Percentiles rank a stretch among this genome's conserved stretches.
These are phyloP conservation scores for Tortrix viridana DNA, from an alignment of 2,888 invertebrate genomes.

Conservation along the genomic window DNA sequence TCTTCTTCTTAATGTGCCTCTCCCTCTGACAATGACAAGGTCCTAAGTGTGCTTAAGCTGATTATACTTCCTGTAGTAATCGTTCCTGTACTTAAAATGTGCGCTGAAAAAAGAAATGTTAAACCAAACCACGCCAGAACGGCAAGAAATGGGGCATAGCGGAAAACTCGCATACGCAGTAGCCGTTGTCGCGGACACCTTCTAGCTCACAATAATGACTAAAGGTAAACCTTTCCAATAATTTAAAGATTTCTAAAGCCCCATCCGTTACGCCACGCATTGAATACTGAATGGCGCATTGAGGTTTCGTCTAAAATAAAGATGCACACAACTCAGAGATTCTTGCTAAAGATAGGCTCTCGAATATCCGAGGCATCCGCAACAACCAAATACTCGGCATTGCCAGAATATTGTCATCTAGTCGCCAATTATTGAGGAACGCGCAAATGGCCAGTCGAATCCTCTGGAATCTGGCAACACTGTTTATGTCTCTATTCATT, in stretches of 20 bases:
- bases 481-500: conserved; percentile 75
- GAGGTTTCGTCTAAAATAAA: conserved; percentile 27
- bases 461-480: conserved; percentile 53
- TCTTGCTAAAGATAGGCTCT: conserved; percentile 25
- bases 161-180: too few species aligned
- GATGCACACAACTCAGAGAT: conserved; percentile 25
- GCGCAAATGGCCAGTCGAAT: conserved; percentile 59
- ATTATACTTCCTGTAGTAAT: too few species aligned
- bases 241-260: conserved; percentile 10
- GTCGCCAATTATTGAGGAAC: conserved; percentile 70
- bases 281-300: conserved; percentile 32
- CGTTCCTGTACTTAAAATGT: too few species aligned
- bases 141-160: too few species aligned
- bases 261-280: conserved; percentile 12
- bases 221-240: conserved; percentile 19
- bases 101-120: too few species aligned
- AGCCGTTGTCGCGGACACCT: too few species aligned
- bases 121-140: too few species aligned
- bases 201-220: conserved; percentile 3
- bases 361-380: conserved; percentile 32
- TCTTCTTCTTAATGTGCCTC: too few species aligned
- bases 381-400: conserved; percentile 54
- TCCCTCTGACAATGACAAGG: too few species aligned
- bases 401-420: conserved; percentile 64
- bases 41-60: too few species aligned